Evolutionary conservation across 2,113 vertebrate species (phyloP).

Genomic region (Orientallactaga bullata): DNA sequence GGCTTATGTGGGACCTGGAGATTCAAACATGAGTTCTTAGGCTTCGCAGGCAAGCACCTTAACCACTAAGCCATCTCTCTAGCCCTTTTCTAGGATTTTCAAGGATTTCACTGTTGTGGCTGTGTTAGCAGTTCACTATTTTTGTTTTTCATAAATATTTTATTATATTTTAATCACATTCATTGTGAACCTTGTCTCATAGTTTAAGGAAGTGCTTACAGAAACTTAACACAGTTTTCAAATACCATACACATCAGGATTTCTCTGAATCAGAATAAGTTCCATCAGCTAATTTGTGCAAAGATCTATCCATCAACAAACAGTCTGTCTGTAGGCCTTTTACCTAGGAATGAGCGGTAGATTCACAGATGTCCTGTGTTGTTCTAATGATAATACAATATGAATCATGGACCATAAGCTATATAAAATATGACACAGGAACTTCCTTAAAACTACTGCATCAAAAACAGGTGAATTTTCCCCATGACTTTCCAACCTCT

Average conservation of each 20-base stretch:
- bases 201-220: constrained; percentile 34
- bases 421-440: not conserved
- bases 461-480: not conserved
- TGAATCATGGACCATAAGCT: not conserved
- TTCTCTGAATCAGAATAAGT: not conserved
- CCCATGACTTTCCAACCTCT: not conserved
- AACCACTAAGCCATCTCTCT: too few species aligned
- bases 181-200: not conserved
- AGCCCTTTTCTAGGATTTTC: not conserved
- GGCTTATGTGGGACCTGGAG: too few species aligned
- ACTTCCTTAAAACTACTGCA: not conserved
- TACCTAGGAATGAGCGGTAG: not conserved
- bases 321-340: not conserved
- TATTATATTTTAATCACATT: not conserved
- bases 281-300: not conserved
- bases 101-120: not conserved
- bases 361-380: not conserved
- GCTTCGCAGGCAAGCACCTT: too few species aligned
- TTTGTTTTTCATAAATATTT: constrained; percentile 57
- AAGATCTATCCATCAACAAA: not conserved
- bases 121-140: not conserved
- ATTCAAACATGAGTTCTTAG: too few species aligned
- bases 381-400: not conserved
- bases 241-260: not conserved
- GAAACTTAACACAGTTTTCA: not conserved